Conservation (phyloP, 2,113 vertebrate species). For the Pampusana beccarii region DNA sequence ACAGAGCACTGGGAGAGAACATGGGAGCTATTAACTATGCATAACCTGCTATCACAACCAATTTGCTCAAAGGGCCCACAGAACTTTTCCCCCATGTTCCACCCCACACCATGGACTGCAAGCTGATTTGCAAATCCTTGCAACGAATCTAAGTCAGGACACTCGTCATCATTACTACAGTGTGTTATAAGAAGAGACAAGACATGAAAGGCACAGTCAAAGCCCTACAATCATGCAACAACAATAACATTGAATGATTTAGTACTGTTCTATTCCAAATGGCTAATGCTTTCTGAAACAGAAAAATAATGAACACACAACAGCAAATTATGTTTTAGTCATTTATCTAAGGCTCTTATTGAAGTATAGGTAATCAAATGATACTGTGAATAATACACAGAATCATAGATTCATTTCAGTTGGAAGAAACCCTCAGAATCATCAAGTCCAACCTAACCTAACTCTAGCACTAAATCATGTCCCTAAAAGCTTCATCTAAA, state of each 20-base stretch:
- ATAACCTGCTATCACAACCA: background rate
- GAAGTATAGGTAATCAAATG: background rate
- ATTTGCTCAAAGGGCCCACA: background rate
- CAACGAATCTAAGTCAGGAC: background rate
- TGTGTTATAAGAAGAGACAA: background rate
- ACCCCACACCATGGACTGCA: background rate
- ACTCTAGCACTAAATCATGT: no score
- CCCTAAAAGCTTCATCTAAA: no score
- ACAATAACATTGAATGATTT: background rate
- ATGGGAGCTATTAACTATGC: background rate
- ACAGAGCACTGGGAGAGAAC: background rate
- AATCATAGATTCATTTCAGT: no score
- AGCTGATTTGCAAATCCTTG: background rate
- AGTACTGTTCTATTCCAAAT: background rate
- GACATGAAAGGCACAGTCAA: background rate
- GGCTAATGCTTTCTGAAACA: background rate
- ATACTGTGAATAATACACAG: background rate
- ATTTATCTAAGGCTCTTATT: background rate
- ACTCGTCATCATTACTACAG: background rate
- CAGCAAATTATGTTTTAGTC: background rate
- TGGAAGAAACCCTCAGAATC: no score
- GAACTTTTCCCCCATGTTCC: background rate
- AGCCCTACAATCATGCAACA: background rate
- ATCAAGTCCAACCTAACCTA: no score
- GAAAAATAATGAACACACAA: background rate